Conservation (phyloP, 30 jellyfish, hydroid and myxozoan species). For the Rhopilema esculentum region DNA sequence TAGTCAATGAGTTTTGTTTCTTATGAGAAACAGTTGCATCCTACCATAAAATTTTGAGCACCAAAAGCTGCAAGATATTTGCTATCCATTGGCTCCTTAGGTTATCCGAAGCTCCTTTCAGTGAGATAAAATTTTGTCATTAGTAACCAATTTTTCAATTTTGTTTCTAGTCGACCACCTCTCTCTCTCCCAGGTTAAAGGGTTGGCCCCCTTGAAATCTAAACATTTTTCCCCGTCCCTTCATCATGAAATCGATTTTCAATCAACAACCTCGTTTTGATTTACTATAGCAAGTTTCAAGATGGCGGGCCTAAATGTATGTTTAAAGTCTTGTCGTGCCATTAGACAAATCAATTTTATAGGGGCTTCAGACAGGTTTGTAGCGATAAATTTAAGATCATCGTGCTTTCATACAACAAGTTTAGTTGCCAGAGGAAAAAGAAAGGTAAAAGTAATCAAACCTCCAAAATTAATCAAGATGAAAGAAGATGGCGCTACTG, state of each 20-base stretch:
- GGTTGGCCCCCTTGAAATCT: no score
- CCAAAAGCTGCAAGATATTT: no score
- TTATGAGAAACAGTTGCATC: no score
- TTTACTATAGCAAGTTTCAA: neutral
- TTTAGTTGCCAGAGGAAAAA: slow-evolving; percentile 27
- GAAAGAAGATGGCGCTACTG: slow-evolving; percentile 50
- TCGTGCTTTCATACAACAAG: slow-evolving; percentile 36
- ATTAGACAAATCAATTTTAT: neutral
- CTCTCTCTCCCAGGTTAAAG: no score
- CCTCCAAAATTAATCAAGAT: slow-evolving; percentile 36
- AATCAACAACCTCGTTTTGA: neutral
- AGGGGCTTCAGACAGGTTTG: neutral
- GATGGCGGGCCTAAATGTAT: slow-evolving; percentile 24
- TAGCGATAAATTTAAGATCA: neutral
- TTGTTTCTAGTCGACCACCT: neutral
- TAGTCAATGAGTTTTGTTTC: no score
- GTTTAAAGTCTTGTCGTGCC: neutral
- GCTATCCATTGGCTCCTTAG: no score
- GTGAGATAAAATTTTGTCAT: neutral
- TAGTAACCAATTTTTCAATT: neutral
- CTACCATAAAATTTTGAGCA: no score
- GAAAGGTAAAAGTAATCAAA: slow-evolving; percentile 11
- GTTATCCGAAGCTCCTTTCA: no score
- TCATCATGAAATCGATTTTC: no score
- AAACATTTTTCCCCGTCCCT: no score